These are phyloP conservation scores for Eledone cirrhosa DNA, from an alignment of 2,888 invertebrate genomes.

Conservation along the genomic window DNA sequence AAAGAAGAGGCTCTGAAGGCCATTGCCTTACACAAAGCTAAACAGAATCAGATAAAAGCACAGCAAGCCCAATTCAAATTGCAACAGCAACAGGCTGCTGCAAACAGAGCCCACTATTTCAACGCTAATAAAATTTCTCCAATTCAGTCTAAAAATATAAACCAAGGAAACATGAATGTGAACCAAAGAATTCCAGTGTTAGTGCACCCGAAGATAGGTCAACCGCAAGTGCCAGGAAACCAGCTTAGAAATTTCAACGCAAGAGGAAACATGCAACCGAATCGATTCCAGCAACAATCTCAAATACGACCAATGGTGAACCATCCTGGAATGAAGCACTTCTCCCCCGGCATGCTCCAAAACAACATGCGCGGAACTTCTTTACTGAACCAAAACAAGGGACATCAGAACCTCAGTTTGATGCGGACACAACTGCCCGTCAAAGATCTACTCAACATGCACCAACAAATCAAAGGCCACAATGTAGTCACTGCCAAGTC, in stretches of 20 bases:
- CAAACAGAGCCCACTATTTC: conserved; percentile 3
- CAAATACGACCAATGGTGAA: not conserved
- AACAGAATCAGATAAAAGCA: conserved; percentile 5
- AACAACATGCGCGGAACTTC: not conserved
- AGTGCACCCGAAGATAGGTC: conserved; percentile 18
- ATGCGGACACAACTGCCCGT: conserved; percentile 1
- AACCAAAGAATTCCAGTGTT: conserved; percentile 24
- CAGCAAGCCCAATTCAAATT: conserved; percentile 8
- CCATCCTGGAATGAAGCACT: not conserved
- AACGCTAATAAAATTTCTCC: conserved; percentile 18
- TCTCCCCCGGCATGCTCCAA: not conserved
- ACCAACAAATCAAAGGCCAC: conserved; percentile 20
- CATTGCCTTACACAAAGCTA: not conserved
- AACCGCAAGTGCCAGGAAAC: not conserved
- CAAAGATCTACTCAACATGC: conserved; percentile 18
- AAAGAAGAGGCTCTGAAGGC: conserved; percentile 17
- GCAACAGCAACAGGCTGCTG: conserved; percentile 11
- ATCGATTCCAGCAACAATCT: not conserved
- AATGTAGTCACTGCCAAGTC: conserved; percentile 18
- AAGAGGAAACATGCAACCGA: not conserved
- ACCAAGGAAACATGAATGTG: not conserved
- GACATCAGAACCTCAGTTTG: not conserved
- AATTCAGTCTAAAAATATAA: conserved; percentile 10
- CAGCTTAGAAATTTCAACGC: not conserved
- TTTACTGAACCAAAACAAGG: not conserved